Evolutionary conservation across 2,797 vertebrate species (phyloP).

Genomic region (Lateolabrax maculatus): DNA sequence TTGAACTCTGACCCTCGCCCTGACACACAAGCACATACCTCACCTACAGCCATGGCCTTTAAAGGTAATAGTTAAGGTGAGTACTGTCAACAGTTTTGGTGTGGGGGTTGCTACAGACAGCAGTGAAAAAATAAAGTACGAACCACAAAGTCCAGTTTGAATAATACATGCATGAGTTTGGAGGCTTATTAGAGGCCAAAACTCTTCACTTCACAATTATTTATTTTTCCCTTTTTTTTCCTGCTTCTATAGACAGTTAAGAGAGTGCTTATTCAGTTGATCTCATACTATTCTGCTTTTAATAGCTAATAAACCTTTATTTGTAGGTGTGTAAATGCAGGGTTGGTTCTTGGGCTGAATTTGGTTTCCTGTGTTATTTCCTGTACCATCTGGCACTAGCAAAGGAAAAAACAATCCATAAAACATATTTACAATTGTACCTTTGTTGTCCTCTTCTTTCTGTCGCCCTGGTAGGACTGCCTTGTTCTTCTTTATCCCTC

Average conservation of each 20-base stretch:
- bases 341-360: neutral
- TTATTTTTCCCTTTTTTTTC: too few relatives aligned
- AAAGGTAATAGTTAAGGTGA: neutral
- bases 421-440: slow-evolving; percentile 8
- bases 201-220: too few relatives aligned
- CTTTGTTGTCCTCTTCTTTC: neutral
- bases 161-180: neutral
- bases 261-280: neutral
- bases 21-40: neutral
- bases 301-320: neutral
- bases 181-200: neutral
- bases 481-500: slow-evolving; percentile 25
- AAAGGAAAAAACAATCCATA: neutral
- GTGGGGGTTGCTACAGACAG: neutral
- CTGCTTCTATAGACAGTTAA: neutral
- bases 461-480: neutral
- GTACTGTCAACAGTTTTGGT: neutral
- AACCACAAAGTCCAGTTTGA: neutral
- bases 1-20: neutral
- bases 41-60: neutral
- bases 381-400: neutral
- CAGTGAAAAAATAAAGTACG: neutral
- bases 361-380: neutral
- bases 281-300: neutral
- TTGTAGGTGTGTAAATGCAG: neutral